Conservation (phyloP, 2,113 vertebrate genomes). For the Myotis davidii region DNA sequence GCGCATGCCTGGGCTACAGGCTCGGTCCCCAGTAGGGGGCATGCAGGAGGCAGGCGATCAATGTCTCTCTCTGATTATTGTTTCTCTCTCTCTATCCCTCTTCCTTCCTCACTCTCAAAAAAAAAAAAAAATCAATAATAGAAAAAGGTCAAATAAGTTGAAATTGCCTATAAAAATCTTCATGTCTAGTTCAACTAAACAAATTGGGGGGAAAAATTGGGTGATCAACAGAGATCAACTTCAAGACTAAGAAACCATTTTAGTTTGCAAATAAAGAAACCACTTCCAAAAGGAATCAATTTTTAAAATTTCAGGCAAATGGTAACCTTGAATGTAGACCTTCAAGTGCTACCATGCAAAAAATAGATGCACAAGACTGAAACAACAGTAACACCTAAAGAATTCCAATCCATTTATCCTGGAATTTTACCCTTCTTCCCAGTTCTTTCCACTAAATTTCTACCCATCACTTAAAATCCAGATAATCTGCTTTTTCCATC, state of each 20-base stretch:
- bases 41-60: not conserved
- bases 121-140: too few species aligned
- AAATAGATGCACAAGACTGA: not conserved
- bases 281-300: constrained; percentile 8
- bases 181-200: constrained; percentile 18
- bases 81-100: not conserved
- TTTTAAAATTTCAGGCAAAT: constrained; percentile 23
- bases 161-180: not conserved
- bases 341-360: not conserved
- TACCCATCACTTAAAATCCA: not conserved
- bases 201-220: not conserved
- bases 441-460: not conserved
- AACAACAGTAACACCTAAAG: not conserved
- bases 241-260: not conserved
- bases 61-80: not conserved
- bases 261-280: constrained; percentile 7
- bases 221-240: not conserved
- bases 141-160: not conserved
- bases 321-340: not conserved
- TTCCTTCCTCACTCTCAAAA: not conserved
- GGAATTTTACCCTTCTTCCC: not conserved
- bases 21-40: not conserved
- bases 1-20: not conserved
- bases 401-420: not conserved
- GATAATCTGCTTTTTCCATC: not conserved